A percentile compares a stretch with the other conserved stretches of the same genome.
Evolutionary conservation across 1,140 invertebrate species (phyloP).

Genomic region (Lepidotrigona ventralis): DNA sequence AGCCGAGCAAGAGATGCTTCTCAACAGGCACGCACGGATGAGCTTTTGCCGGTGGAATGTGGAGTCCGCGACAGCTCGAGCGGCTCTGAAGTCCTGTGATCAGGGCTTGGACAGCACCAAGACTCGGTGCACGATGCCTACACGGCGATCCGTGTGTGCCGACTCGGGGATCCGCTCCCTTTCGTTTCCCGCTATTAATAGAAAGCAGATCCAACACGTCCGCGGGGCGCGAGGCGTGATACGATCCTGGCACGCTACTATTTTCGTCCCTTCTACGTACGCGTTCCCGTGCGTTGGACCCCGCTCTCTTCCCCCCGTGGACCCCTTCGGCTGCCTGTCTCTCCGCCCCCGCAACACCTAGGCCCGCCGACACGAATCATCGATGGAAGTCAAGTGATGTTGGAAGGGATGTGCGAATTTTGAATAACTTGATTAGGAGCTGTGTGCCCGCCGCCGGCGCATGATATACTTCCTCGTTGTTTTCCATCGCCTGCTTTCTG

Average conservation of each 20-base stretch:
- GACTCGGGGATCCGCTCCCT: conserved; percentile 25
- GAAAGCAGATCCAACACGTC: conserved; percentile 56
- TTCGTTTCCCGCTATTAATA: conserved; percentile 68
- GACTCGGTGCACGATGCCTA: conserved; percentile 42
- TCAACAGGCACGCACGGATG: conserved; percentile 65
- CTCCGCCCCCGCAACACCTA: background rate
- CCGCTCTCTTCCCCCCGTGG: conserved; percentile 20
- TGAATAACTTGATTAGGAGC: conserved; percentile 39
- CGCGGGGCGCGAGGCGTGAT: conserved; percentile 65
- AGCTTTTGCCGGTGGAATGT: conserved; percentile 80
- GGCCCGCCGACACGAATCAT: background rate
- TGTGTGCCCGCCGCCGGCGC: too few relatives aligned
- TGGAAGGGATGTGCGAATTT: conserved; percentile 19
- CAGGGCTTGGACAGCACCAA: conserved; percentile 48
- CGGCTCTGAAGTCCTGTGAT: conserved; percentile 77
- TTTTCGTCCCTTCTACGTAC: conserved; percentile 64
- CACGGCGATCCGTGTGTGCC: background rate
- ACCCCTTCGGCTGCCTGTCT: conserved; percentile 23
- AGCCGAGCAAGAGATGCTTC: conserved; percentile 56
- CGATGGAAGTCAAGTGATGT: conserved; percentile 6
- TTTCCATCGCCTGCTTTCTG: too few relatives aligned
- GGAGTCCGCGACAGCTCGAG: conserved; percentile 80
- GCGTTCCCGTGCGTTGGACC: conserved; percentile 18
- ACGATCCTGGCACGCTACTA: conserved; percentile 72
- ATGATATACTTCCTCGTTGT: too few relatives aligned